A percentile compares a stretch with the other conserved stretches of the same genome.
Evolutionary conservation across 1,140 invertebrate genomes (phyloP).

Genomic region (Pogonomyrmex barbatus): DNA sequence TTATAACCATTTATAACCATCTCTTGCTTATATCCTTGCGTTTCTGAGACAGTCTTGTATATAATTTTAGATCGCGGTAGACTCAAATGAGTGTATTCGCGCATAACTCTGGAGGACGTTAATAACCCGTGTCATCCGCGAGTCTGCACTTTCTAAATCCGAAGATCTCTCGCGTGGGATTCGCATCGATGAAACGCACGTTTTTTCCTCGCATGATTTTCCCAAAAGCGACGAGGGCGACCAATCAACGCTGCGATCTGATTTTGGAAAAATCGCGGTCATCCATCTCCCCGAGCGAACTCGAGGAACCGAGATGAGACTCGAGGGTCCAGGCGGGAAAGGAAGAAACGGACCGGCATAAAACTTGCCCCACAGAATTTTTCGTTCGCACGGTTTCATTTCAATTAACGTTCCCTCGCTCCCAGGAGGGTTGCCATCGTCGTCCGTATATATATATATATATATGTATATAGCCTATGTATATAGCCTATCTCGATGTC

Average conservation of each 20-base stretch:
- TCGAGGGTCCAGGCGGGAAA: slow-evolving; percentile 3
- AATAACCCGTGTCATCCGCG: not conserved
- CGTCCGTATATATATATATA: not conserved
- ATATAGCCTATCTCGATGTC: slow-evolving; percentile 71
- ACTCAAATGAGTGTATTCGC: not conserved
- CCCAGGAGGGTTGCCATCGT: slow-evolving; percentile 62
- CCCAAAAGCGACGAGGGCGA: too few relatives aligned
- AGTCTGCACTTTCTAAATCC: not conserved
- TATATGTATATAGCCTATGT: not conserved
- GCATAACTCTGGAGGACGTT: not conserved
- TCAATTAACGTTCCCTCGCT: slow-evolving; percentile 79
- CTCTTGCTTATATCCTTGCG: not conserved
- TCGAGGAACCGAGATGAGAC: slow-evolving; percentile 27
- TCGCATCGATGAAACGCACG: not conserved
- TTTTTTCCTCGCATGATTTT: not conserved
- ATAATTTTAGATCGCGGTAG: slow-evolving; percentile 5
- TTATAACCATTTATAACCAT: slow-evolving; percentile 1
- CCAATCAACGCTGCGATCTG: not conserved
- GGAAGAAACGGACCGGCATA: slow-evolving; percentile 43
- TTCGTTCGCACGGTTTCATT: slow-evolving; percentile 83
- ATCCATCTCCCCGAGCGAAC: slow-evolving; percentile 28
- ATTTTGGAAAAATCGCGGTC: slow-evolving; percentile 42
- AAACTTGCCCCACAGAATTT: slow-evolving; percentile 77
- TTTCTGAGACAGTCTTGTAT: not conserved
- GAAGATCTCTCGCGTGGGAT: not conserved